These are phyloP conservation scores for Anoplius nigerrimus DNA, from an alignment of 2,888 invertebrate genomes.

Conservation along the genomic window DNA sequence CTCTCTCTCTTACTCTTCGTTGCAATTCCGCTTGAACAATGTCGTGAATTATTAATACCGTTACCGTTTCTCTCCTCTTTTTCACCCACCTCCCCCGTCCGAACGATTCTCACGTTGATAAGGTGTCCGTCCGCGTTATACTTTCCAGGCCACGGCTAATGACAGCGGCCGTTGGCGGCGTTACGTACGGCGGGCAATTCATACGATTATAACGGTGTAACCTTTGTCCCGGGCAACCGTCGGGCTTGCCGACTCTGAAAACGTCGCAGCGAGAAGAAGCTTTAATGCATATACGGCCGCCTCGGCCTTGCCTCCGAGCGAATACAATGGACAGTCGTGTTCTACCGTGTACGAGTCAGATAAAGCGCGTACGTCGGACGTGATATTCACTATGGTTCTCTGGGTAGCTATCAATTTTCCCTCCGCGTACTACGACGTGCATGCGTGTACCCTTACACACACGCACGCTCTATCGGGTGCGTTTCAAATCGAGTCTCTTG, in stretches of 20 bases:
- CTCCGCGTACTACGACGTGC: background rate
- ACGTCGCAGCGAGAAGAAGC: constrained; percentile 14
- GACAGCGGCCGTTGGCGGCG: too few relatives aligned
- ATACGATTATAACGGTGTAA: background rate
- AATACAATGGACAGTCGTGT: constrained; percentile 26
- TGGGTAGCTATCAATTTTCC: constrained; percentile 35
- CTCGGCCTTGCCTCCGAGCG: constrained; percentile 5
- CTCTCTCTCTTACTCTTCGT: too few relatives aligned
- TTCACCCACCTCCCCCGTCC: too few relatives aligned
- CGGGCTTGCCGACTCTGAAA: constrained; percentile 4
- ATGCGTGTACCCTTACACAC: constrained; percentile 6
- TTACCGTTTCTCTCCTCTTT: too few relatives aligned
- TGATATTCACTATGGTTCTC: constrained; percentile 26
- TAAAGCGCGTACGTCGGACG: constrained; percentile 27
- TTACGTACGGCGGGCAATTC: background rate
- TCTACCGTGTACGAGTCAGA: constrained; percentile 6
- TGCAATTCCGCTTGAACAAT: too few relatives aligned
- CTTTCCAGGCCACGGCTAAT: too few relatives aligned
- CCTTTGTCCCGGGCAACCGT: constrained; percentile 8
- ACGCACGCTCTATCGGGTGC: background rate
- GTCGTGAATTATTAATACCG: too few relatives aligned
- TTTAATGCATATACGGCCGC: constrained; percentile 17
- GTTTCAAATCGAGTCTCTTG: too few relatives aligned
- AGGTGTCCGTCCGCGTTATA: too few relatives aligned
- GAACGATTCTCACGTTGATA: too few relatives aligned